phyloP scores from a whole-genome alignment of 2,113 vertebrate genomes.

The Odocoileus virginianus region DNA sequence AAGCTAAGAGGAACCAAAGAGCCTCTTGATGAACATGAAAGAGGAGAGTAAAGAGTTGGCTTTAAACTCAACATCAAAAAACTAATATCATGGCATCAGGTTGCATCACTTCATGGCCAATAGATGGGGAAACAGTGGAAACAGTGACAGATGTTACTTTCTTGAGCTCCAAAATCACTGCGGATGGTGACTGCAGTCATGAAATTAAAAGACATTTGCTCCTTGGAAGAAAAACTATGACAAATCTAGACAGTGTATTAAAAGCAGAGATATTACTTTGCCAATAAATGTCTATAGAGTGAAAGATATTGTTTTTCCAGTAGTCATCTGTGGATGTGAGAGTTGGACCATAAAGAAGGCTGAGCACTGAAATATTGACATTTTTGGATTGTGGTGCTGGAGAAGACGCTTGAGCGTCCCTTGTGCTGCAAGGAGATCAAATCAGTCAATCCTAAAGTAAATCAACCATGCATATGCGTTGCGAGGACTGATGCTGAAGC shows the following conservation, averaged over 20 bases:
- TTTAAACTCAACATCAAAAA: no score
- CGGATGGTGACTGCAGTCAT: rapidly evolving
- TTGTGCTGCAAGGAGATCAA: background rate
- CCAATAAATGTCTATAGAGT: background rate
- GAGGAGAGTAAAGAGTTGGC: no score
- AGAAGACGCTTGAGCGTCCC: background rate
- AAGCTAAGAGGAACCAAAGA: no score
- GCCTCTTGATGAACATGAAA: no score
- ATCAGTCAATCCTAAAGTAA: background rate
- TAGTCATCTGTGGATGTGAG: background rate
- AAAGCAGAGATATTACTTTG: background rate
- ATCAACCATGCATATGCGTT: background rate
- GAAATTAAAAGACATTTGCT: background rate
- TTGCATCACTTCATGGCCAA: no score
- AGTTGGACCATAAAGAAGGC: background rate
- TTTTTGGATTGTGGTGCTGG: background rate
- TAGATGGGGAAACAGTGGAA: no score
- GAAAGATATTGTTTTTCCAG: background rate
- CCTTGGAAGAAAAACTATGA: background rate
- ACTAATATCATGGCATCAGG: no score
- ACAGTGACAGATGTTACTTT: background rate
- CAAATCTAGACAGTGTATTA: background rate
- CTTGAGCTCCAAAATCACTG: background rate
- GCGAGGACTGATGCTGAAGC: background rate
- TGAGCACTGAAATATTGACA: background rate